A percentile compares a stretch with the other conserved stretches of the same genome.
phyloP scores from a whole-genome alignment of 2,888 invertebrate species.

The Agonum fuliginosum region DNA sequence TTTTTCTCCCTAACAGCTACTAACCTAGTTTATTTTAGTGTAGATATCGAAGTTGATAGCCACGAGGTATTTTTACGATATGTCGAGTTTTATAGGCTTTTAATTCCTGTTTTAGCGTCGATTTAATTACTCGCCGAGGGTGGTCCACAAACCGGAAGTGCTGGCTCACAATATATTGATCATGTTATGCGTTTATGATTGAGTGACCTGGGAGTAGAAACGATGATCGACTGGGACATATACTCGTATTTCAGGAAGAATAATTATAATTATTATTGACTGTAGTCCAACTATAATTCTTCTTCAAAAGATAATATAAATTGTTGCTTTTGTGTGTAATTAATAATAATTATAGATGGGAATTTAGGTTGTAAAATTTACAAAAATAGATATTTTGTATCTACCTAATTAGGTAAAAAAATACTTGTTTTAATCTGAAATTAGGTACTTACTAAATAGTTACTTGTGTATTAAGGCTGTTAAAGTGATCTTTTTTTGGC shows the following conservation, averaged over 20 bases:
- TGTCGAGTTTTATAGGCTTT: conserved; percentile 27
- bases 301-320: no score
- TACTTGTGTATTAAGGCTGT: no score
- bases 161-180: conserved; percentile 13
- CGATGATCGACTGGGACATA: neutral
- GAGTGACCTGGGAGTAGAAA: neutral
- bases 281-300: neutral
- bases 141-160: conserved; percentile 29
- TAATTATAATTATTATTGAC: neutral
- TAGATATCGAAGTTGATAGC: conserved; percentile 10
- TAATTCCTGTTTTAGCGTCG: conserved; percentile 29
- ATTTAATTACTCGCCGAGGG: conserved; percentile 26
- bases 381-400: no score
- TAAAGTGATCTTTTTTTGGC: no score
- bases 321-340: no score
- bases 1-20: neutral
- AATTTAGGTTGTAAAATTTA: no score
- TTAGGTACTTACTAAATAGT: no score
- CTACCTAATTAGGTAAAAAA: no score
- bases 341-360: no score
- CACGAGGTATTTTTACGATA: conserved; percentile 11
- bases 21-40: neutral
- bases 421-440: no score
- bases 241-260: no score
- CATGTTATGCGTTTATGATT: conserved; percentile 3